Evolutionary conservation across 1,140 invertebrate genomes (phyloP).

Genomic region (Bombus balteatus): DNA sequence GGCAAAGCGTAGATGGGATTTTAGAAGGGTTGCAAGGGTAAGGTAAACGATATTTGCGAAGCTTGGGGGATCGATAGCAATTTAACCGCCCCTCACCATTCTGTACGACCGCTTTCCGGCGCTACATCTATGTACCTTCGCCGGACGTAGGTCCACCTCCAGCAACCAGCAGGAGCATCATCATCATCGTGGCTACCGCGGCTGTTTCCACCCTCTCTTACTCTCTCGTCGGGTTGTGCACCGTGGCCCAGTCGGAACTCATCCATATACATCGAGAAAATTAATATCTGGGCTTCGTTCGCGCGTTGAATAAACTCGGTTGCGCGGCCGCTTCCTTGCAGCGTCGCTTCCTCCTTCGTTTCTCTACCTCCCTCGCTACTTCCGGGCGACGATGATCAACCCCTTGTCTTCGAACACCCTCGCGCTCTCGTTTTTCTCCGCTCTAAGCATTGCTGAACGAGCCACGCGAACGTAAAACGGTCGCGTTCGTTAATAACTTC

Average conservation of each 20-base stretch:
- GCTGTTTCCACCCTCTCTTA: conserved; percentile 13
- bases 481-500: conserved; percentile 28
- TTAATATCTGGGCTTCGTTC: conserved; percentile 79
- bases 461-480: background rate
- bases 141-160: conserved; percentile 37
- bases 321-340: conserved; percentile 48
- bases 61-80: conserved; percentile 71
- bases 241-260: conserved; percentile 75
- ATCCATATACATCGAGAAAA: conserved; percentile 82
- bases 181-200: background rate
- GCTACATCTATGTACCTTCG: conserved; percentile 43
- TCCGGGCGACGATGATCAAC: conserved; percentile 40
- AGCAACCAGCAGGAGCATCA: conserved; percentile 29
- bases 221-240: background rate
- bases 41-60: conserved; percentile 73
- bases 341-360: conserved; percentile 41
- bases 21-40: conserved; percentile 49
- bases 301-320: conserved; percentile 78
- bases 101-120: conserved; percentile 53
- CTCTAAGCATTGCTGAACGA: background rate
- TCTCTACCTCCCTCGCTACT: background rate
- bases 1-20: conserved; percentile 18
- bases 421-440: background rate
- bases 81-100: conserved; percentile 71
- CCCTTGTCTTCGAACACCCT: conserved; percentile 37